Evolutionary conservation across 2,888 invertebrate species (phyloP).

Genomic region (Eristalis pertinax): DNA sequence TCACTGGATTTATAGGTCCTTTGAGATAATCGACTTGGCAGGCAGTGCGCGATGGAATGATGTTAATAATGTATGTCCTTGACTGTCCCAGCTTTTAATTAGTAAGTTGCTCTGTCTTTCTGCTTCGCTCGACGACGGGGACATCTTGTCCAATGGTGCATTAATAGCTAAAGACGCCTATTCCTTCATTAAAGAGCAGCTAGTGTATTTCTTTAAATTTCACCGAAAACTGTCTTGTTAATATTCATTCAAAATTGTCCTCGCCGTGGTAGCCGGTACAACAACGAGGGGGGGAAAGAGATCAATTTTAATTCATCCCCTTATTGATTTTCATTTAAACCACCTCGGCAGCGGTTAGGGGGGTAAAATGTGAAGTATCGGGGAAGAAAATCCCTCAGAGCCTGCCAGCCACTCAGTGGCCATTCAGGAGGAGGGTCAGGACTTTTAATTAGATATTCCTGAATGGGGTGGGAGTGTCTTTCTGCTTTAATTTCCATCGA

Average conservation of each 20-base stretch:
- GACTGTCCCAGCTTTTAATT: constrained; percentile 71
- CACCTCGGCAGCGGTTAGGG: constrained; percentile 17
- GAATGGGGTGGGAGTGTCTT: constrained; percentile 57
- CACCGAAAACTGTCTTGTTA: constrained; percentile 41
- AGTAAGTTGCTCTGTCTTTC: constrained; percentile 34
- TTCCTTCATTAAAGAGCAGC: neutral
- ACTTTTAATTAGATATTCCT: constrained; percentile 71
- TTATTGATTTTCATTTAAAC: constrained; percentile 68
- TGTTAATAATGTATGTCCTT: constrained; percentile 71
- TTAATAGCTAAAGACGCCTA: neutral
- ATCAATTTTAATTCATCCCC: constrained; percentile 57
- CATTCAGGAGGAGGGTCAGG: constrained; percentile 56
- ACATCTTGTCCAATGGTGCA: neutral
- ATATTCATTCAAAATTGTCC: constrained; percentile 35
- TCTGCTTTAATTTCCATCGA: constrained; percentile 52
- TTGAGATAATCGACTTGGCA: constrained; percentile 71
- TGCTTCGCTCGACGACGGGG: neutral
- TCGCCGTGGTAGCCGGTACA: neutral
- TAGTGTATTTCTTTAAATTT: constrained; percentile 24
- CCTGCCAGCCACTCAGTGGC: constrained; percentile 64
- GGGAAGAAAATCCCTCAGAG: constrained; percentile 45
- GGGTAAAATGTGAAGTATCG: constrained; percentile 25
- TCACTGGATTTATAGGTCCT: constrained; percentile 73
- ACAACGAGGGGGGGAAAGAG: constrained; percentile 26
- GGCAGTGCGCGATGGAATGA: constrained; percentile 62